Base-by-base conservation (phyloP, 2,797 vertebrate genomes). In the Acrocephalus scirpaceus region DNA sequence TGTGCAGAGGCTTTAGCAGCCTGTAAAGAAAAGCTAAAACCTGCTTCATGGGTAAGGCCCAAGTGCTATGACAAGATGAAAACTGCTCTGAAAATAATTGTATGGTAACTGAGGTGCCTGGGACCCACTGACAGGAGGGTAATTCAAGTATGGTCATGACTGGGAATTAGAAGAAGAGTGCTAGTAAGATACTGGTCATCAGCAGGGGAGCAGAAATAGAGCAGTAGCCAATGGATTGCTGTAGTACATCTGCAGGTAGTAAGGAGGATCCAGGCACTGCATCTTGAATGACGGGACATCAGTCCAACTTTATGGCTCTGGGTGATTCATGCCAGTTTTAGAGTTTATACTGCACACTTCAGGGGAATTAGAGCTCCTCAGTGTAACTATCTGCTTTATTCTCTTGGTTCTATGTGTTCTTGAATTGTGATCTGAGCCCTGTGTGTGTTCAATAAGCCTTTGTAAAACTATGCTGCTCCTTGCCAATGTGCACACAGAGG, bases 401-500 rank as follows among this genome's bases (percentile, higher is more conserved):
- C 22, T 54, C 27, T 62, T 38, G 18, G 6, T 76, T 90, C n/a
- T 40, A 0, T 25, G 26, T 42, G 32, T 60, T 76, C 36, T 45
- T 78, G 34, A 71, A 26, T 22, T 40, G 50, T 45, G 42, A 22
- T 53, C 4, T 26, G 42, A 74, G 45, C 45, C 40, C 17, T 51
- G 13, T 1, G 3, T 73, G 22, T 18, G 2, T 79, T 72, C 25
- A 40, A 1, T 40, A 40, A 72, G 12, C 30, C 36, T 81, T 23
- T 65, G 34, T 47, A 69, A 85, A 87, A 26, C 67, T 11, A 0
- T 19, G 9, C 44, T 80, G 47, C 56, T 69, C 47, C 32, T 79
- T 3, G 0, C 29, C 40, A 4, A 2, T 15, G 4, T 30, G 53
- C 0, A 0, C 15, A 4, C 4, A 8, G 10, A 0, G 16, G 2